Evolutionary conservation across 2,113 vertebrate genomes (phyloP), one percentile per base, ranked within the genome.

Genomic region (Dromaius novaehollandiae): DNA sequence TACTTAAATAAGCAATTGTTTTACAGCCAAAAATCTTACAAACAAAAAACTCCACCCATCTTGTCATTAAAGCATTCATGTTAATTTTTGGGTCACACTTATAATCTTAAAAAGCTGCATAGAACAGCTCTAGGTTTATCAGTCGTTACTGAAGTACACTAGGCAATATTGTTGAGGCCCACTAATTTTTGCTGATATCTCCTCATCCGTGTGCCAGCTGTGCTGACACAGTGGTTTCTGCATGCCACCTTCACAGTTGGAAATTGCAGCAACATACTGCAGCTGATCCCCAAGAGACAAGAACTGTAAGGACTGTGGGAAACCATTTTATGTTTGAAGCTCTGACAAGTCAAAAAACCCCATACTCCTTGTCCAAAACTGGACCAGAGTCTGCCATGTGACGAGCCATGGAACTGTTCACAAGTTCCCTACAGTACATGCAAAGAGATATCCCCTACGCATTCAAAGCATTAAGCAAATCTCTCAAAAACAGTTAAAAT

Each of bases 341-440:
- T 50, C 48, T 66, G 30, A 56, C 58, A 66, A 77, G n/a, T 20
- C 51, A 38, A 21, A 38, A 3, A 1, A 0, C 32, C 53, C 46
- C 19, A 15, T 18, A 53, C 10, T 42, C 36, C 30, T 38, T 34
- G 8, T 30, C 30, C 38, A 71, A 38, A 90, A 75, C 14, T 9
- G 9, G 18, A 42, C 38, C 55, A 69, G 16, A 46, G 28, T 28
- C 42, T 71, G 30, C 19, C 1, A 1, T 17, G 53, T 0, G 0
- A 68, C 10, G 22, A 64, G 32, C 15, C 24, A 55, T 21, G 21
- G 14, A 68, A 50, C 15, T 18, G 15, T 30, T 80, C 21, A 48
- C 15, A 82, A 26, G 11, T 20, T 85, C 26, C 21, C 16, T 61
- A 55, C 17, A 74, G 36, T 4, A 7, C 34, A 22, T 61, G 42